Evolutionary conservation across 2,888 invertebrate species (phyloP).

Genomic region (Xiphydria camelus): DNA sequence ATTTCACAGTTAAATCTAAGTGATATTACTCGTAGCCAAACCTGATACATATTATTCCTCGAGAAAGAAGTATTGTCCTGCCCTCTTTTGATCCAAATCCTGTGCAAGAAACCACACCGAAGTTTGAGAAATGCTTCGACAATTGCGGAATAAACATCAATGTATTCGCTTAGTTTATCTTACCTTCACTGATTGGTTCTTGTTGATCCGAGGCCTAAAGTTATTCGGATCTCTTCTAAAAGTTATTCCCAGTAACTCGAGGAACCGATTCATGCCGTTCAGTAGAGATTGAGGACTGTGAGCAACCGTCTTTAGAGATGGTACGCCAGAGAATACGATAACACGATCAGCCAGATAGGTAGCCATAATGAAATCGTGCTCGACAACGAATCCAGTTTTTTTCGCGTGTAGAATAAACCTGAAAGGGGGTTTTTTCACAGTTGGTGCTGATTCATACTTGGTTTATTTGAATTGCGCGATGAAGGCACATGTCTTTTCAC

Average conservation of each 20-base stretch:
- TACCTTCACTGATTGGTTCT: slow-evolving; percentile 92
- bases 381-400: slow-evolving; percentile 98
- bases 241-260: slow-evolving; percentile 93
- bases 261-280: slow-evolving; percentile 97
- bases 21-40: neutral
- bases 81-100: slow-evolving; percentile 96
- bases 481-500: no score
- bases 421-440: slow-evolving; percentile 29
- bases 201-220: slow-evolving; percentile 97
- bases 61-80: slow-evolving; percentile 98
- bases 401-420: slow-evolving; percentile 98
- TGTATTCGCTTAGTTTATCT: no score
- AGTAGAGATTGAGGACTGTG: slow-evolving; percentile 90
- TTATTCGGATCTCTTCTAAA: slow-evolving; percentile 99
- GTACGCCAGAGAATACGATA: slow-evolving; percentile 95
- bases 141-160: no score
- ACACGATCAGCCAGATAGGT: slow-evolving; percentile 98
- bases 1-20: no score
- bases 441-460: neutral
- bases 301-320: slow-evolving; percentile 87
- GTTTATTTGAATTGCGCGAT: neutral
- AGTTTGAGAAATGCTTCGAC: no score
- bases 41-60: slow-evolving; percentile 72
- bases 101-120: slow-evolving; percentile 61
- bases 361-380: slow-evolving; percentile 99